Evolutionary conservation across 2,888 invertebrate species (phyloP), one percentile per base, ranked within the genome.

Genomic region (Andrena marginata): DNA sequence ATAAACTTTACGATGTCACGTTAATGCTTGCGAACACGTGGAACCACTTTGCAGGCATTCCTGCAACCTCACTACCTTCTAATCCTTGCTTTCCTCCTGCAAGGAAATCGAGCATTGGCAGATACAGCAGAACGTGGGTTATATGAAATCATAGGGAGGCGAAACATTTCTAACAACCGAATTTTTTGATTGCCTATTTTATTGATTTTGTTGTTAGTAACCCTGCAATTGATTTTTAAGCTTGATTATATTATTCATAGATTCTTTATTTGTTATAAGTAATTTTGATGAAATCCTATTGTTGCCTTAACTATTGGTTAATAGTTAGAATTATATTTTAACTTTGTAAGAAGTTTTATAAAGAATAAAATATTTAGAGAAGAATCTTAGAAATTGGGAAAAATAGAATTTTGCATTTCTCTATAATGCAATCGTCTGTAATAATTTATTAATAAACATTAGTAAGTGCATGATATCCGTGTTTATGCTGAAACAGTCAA

Each of bases 401-500:
- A 23, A 20, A 13, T 26, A 26, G 13, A 10, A 56, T 20, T 23
- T 56, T 29, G 42, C 7, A 20, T 63, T 35, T 23, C 23, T 20
- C 23, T 20, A 23, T 20, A 33, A 63, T 26, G 20, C 63, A n/a
- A 60, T 20, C 16, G n/a, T 10, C 23, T 56, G 16, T 16, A 16
- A 16, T 4, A 42, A 42, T 16, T 42, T 42, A 42, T 10, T 23
- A 23, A 20, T 26, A 26, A 56, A 13, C 16, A 26, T 26, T 23
- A 56, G 10, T 4, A 56, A 56, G 4, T 31, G 20, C 23, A 3
- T 16, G 20, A 31, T 49, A 60, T 23, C 49, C 29, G 51, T 33
- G 33, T 64, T 77, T 59, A 6, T 10, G 20, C n/a, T 16, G 56
- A 59, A 10, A 65, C 29, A 35, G 73, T 49, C 29, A 59, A 35